Evolutionary conservation across 2,888 invertebrate species (phyloP), one percentile per base, ranked within the genome.

Genomic region (Vanessa cardui): DNA sequence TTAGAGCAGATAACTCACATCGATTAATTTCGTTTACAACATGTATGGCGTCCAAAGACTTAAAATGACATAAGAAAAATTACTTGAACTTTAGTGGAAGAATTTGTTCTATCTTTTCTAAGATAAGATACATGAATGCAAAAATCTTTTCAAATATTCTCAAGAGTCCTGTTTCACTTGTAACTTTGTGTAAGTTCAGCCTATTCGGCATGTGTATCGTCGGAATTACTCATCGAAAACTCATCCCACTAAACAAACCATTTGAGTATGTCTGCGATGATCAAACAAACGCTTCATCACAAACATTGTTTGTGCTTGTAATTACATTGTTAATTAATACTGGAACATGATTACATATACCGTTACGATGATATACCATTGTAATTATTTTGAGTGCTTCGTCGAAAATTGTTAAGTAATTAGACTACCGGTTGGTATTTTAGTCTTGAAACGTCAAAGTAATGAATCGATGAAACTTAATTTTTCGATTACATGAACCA

Each of bases 251-350:
- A 54, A 54, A n/a, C 52, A 61, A 61, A 65, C 59, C 16, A 45
- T 33, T 50, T 9, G 52, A 20, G 31, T 33, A 61, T 52, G 65
- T 65, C 49, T 65, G 45, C 39, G 33, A 12, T 58, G 33, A 60
- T 65, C 59, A 59, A 64, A 59, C 45, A 64, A 59, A 50, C n/a
- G 52, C 18, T 45, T 52, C 60, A 61, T 47, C 59, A 2, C 52
- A 59, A 60, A 50, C 33, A 39, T 20, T 49, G 44, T 59, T 18
- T 58, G 45, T 50, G 31, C 26, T 54, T 50, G 52, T 59, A 50
- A 65, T 59, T 45, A 60, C 50, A 60, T n/a, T 54, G 65, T 60
- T 60, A 49, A 60, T 65, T 65, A 46, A 65, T 59, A 60, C 26
- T 52, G 31, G 18, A 45, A 59, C 46, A 33, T 31, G 52, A 49